Base-by-base conservation (phyloP, 2,113 vertebrate species). In the Isurus oxyrinchus region DNA sequence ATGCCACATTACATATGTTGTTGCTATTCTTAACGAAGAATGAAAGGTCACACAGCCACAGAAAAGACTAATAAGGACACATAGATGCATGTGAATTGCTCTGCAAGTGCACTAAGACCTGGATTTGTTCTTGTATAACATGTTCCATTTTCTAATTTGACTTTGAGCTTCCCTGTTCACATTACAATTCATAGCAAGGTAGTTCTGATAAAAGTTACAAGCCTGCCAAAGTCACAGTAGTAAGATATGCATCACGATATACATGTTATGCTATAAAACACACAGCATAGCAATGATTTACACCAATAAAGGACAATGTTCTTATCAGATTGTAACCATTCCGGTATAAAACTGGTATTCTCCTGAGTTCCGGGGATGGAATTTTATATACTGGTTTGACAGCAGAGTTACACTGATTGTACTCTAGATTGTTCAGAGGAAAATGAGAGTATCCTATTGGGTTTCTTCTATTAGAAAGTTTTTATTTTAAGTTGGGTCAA, bases 41-140 rank as follows among this genome's bases (percentile, higher is more conserved):
- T 61, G 31, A 63, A 40, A 59, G n/a, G 16, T 63, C 90, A 94
- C n/a, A 19, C 13, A 13, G 35, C n/a, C 59, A 11, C 35, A 66
- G 5, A 94, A 94, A n/a, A 63, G 16, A 66, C 57, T 63, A n/a
- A 93, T 63, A 40, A 63, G 57, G 59, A 35, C 59, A 63, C 31
- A 40, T 40, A 61, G 35, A 63, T 93, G 57, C n/a, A 93, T 63
- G 59, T 63, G 90, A 93, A 19, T 93, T 93, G 14, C 16, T 7
- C 31, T 63, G 57, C 35, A 19, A n/a, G 19, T 93, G 35, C 19
- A n/a, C n/a, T 94, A 61, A 94, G 19, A 63, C n/a, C 59, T 94
- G 90, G 19, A 94, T 94, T 94, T 94, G 90, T 10, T 94, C 59
- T 94, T 94, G n/a, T 94, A 40, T 63, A 94, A 94, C 59, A n/a